Evolutionary conservation across 2,888 invertebrate species (phyloP).

Genomic region (Steromphala cineraria): DNA sequence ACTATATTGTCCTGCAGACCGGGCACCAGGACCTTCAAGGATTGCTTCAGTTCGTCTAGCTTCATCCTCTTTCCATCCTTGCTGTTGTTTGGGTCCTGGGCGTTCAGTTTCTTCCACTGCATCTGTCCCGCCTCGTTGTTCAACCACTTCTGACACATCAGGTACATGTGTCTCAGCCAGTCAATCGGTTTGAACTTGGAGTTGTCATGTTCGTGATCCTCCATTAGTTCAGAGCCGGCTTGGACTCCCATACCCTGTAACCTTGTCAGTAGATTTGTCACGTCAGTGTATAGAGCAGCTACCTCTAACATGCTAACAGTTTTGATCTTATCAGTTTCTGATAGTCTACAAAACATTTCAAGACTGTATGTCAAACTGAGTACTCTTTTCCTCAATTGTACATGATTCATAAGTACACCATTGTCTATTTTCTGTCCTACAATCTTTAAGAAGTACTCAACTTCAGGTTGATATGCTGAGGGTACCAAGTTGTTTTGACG

Average conservation of each 20-base stretch:
- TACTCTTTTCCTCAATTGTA: background rate
- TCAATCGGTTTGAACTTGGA: background rate
- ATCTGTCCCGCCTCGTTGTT: background rate
- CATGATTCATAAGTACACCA: background rate
- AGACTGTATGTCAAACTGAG: background rate
- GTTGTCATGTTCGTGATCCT: background rate
- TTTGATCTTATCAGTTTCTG: background rate
- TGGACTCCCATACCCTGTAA: background rate
- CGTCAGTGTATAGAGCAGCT: too few relatives aligned
- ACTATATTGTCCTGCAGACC: background rate
- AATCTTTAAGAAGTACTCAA: background rate
- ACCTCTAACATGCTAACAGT: background rate
- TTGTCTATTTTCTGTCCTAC: background rate
- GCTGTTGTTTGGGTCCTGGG: conserved; percentile 1
- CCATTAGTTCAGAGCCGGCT: background rate
- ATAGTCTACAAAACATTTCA: background rate
- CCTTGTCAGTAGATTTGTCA: background rate
- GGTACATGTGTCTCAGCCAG: conserved; percentile 16
- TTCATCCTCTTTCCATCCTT: background rate
- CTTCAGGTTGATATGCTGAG: background rate
- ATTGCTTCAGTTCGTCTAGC: background rate
- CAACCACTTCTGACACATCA: background rate
- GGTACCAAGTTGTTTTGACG: background rate
- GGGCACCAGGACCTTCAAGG: background rate
- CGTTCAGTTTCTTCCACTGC: background rate